Base-by-base conservation (phyloP, 2,888 invertebrate genomes). In the Heterodera filipjevi region DNA sequence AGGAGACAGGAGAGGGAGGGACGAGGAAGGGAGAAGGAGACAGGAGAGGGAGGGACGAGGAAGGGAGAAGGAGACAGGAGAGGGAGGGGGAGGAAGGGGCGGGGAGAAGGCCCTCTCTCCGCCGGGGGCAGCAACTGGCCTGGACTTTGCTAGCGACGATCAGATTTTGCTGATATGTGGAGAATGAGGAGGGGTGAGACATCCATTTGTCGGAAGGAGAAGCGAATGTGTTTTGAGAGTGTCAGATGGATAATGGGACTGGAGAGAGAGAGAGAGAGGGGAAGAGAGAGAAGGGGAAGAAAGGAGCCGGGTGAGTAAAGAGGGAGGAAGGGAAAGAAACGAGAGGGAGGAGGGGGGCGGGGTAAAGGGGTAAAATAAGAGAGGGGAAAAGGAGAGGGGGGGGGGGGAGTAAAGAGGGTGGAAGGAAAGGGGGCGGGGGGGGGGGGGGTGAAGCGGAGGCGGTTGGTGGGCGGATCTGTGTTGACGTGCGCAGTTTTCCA, bases 141-240 rank as follows among this genome's bases (percentile, higher is more conserved):
- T 22, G n/a, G 59, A 27, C 59, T 59, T 27, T n/a, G 27, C 59
- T n/a, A n/a, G 59, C 59, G 5, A 12, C 59, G 59, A 59, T 59
- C 59, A n/a, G 27, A 59, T 59, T 59, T 59, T 59, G 59, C 59
- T 59, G 59, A 22, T 59, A 16, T 49, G 49, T 49, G 59, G 59
- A 59, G 59, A 22, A 3, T 39, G 39, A n/a, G 59, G 27, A 59
- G 49, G 49, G 14, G 12, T 16, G 16, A 3, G 59, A 59, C n/a
- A 8, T 22, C n/a, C 59, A 59, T 59, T 59, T 59, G 59, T 59
- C 59, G 59, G 59, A 27, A 59, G 59, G 27, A 59, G 59, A 59
- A 59, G 59, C 59, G 59, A 59, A 59, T 59, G 59, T 27, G n/a
- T 22, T 59, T 59, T 59, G 59, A 59, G 59, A n/a, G 22, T 59